Evolutionary conservation across 2,888 invertebrate genomes (phyloP).

Genomic region (Melanotus villosus): DNA sequence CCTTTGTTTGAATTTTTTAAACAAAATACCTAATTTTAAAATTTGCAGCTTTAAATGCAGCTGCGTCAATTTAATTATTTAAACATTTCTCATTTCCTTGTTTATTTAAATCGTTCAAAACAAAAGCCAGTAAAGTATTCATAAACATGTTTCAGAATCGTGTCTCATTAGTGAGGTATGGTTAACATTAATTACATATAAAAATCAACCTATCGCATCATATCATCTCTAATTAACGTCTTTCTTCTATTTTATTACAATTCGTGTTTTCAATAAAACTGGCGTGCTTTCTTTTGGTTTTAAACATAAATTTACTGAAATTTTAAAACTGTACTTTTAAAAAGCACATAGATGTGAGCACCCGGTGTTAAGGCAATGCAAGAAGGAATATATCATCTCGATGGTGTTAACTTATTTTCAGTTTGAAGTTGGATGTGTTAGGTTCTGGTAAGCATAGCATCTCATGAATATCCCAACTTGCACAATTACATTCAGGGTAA

Average conservation of each 20-base stretch:
- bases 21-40: too few species aligned
- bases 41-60: too few species aligned
- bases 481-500: conserved; percentile 49
- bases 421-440: neutral
- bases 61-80: too few species aligned
- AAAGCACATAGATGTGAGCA: too few species aligned
- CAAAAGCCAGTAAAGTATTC: neutral
- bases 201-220: neutral
- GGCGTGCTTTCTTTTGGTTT: neutral
- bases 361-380: too few species aligned
- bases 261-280: neutral
- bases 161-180: neutral
- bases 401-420: neutral
- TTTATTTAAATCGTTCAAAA: neutral
- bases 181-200: conserved; percentile 3
- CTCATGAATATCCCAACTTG: conserved; percentile 48
- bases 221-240: neutral
- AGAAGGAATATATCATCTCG: too few species aligned
- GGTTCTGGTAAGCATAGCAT: conserved; percentile 34
- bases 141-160: neutral
- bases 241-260: neutral
- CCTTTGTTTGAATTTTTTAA: too few species aligned
- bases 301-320: too few species aligned
- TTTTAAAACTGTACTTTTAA: too few species aligned
- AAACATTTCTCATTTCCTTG: too few species aligned